Evolutionary conservation across 1,140 invertebrate species (phyloP), one percentile per base, ranked within the genome.

Genomic region (Myzus persicae): DNA sequence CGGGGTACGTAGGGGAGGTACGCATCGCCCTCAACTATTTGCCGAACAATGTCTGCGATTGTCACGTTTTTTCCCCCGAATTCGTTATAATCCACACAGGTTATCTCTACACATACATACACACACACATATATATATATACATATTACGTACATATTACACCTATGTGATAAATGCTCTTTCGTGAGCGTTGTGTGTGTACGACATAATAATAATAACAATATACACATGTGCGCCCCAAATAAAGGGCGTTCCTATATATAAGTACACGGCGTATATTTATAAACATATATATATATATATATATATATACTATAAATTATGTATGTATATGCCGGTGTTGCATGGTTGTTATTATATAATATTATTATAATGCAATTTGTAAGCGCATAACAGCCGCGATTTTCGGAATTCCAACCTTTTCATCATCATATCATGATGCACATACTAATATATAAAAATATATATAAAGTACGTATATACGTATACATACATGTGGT

Each of bases 341-440:
- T 59, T 59, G 31, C 54, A 26, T 59, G 26, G 26, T 59, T 59
- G 54, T 59, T 59, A 59, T 59, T 31, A 59, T 59, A 11, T 76
- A n/a, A n/a, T 76, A 76, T 76, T 76, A n/a, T 76, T 76, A 76
- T n/a, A n/a, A 76, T 76, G 59, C 31, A 76, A 76, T 76, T 76
- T n/a, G 31, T 67, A 14, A 76, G 59, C 59, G 59, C 14, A n/a
- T 76, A 76, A 76, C 31, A 36, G n/a, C 31, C 18, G n/a, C 59
- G 14, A 76, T 84, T 84, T 84, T 84, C 9, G 36, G 36, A 84
- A 84, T 84, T 84, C 26, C 38, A 26, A 40, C 82, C 40, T 84
- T 84, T n/a, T 18, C 40, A 26, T 48, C 46, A 48, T 48, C 7
- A 8, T 44, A 44, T 9, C 9, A 44, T 8, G 2, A 48, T 22